Evolutionary conservation across 2,888 invertebrate genomes (phyloP).

Genomic region (Adineta ricciae): DNA sequence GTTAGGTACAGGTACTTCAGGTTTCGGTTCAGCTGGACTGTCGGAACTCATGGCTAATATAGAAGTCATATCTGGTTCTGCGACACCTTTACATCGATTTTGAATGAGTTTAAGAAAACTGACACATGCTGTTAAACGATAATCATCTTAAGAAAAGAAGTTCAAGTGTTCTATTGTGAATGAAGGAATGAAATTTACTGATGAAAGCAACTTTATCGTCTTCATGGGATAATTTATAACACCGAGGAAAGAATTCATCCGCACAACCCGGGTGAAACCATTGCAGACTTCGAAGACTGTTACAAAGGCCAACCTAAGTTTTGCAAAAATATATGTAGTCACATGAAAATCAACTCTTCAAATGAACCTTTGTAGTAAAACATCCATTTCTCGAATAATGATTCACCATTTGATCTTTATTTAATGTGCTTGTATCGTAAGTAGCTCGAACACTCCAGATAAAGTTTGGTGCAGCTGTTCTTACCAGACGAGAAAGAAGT

Average conservation of each 20-base stretch:
- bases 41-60: conserved; percentile 1
- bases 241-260: conserved; percentile 71
- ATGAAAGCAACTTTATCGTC: conserved; percentile 45
- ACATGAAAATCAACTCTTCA: no score
- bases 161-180: no score
- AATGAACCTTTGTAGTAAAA: conserved; percentile 75
- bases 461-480: conserved; percentile 39
- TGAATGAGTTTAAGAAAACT: conserved; percentile 69
- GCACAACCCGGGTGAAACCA: conserved; percentile 55
- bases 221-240: conserved; percentile 61
- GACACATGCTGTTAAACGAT: conserved; percentile 74
- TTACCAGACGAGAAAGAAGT: conserved; percentile 49
- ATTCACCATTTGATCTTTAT: conserved; percentile 63
- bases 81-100: conserved; percentile 36
- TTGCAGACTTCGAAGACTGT: conserved; percentile 43
- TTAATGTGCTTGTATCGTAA: conserved; percentile 76
- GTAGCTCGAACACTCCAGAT: conserved; percentile 56
- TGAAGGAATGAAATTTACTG: no score
- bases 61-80: conserved; percentile 30
- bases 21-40: neutral
- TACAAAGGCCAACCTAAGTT: conserved; percentile 42
- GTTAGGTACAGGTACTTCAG: no score
- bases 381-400: conserved; percentile 69
- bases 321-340: neutral
- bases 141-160: conserved; percentile 62